Evolutionary conservation across 2,113 vertebrate genomes (phyloP).

Genomic region (Platysternon megacephalum): DNA sequence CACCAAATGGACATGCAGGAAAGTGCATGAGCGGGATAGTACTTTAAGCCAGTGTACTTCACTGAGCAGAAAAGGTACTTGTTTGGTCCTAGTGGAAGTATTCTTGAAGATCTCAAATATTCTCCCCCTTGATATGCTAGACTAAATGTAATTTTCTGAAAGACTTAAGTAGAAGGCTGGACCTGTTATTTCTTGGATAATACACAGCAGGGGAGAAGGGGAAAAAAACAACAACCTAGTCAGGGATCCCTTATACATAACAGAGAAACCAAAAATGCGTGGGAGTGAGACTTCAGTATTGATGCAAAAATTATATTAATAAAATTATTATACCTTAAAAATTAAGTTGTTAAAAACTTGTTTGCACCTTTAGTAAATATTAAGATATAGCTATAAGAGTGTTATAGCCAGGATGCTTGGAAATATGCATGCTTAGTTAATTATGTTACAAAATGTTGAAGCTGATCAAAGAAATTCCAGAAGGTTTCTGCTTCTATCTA

Average conservation of each 20-base stretch:
- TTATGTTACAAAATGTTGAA: background rate
- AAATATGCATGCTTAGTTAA: background rate
- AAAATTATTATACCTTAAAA: no score
- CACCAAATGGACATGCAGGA: background rate
- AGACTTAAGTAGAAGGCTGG: background rate
- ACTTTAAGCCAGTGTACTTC: background rate
- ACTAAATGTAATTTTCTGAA: background rate
- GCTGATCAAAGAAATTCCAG: background rate
- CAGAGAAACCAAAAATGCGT: background rate
- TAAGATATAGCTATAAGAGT: background rate
- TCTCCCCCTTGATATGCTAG: background rate
- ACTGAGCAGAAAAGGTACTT: background rate
- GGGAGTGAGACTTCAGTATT: background rate
- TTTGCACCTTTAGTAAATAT: background rate
- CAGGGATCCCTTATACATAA: background rate
- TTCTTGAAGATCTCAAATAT: background rate
- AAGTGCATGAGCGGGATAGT: background rate
- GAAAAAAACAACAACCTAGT: background rate
- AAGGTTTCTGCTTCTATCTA: background rate
- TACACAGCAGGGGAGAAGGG: rapidly evolving
- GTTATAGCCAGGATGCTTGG: background rate
- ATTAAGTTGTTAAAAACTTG: background rate
- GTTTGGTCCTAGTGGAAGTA: no score
- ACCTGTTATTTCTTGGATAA: background rate
- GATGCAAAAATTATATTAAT: background rate